Conservation (phyloP, 2,797 vertebrate species). For the Anniella stebbinsi region DNA sequence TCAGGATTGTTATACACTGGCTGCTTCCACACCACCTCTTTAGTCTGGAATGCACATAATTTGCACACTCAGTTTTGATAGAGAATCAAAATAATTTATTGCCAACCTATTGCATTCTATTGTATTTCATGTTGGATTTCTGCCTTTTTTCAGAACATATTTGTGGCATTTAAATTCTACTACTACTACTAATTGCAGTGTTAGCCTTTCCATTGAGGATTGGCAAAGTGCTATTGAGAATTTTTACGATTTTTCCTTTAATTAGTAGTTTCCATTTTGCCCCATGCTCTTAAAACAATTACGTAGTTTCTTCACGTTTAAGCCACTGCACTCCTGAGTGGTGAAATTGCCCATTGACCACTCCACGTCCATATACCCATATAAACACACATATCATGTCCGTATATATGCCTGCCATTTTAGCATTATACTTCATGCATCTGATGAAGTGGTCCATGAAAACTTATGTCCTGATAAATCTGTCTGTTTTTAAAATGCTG, state of each 20-base stretch:
- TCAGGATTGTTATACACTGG: background rate
- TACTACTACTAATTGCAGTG: background rate
- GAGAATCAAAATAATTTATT: background rate
- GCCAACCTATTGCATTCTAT: background rate
- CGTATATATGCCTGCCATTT: background rate
- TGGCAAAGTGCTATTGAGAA: background rate
- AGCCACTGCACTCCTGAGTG: background rate
- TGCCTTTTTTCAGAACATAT: background rate
- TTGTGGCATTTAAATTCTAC: background rate
- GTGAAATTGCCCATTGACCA: background rate
- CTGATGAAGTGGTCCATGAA: background rate
- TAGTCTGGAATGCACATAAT: background rate
- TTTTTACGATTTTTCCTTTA: background rate
- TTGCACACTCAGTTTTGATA: background rate
- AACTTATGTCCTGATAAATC: background rate
- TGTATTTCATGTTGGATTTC: background rate
- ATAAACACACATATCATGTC: background rate
- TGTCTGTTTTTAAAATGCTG: background rate
- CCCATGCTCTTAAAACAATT: background rate
- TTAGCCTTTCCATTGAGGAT: background rate
- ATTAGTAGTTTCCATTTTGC: background rate
- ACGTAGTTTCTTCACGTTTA: background rate
- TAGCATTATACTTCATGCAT: background rate
- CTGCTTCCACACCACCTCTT: background rate
- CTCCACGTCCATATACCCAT: background rate